Conservation (phyloP, 2,113 vertebrate genomes). For the Dicaeum eximium region DNA sequence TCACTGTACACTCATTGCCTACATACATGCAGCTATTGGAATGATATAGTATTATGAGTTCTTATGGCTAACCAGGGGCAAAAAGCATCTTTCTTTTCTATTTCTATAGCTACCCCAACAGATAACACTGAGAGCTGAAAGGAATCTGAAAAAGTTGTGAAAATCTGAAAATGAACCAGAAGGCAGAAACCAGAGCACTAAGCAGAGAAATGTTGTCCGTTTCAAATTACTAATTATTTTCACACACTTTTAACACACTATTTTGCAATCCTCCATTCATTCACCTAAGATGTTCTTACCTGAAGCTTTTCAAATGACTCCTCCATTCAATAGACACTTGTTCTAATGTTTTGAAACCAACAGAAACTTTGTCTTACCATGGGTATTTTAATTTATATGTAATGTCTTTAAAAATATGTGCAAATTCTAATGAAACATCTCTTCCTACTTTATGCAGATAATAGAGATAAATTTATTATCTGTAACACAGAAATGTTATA, state of each 20-base stretch:
- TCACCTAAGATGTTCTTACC: background rate
- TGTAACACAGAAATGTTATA: background rate
- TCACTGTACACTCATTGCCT: slow-evolving; percentile 18
- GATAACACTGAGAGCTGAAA: background rate
- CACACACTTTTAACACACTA: background rate
- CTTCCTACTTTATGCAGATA: background rate
- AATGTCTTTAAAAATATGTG: background rate
- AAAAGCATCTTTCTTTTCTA: slow-evolving; percentile 41
- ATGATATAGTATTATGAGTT: slow-evolving; percentile 64
- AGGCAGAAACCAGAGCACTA: background rate
- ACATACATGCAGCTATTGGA: slow-evolving; percentile 17
- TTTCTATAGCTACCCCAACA: background rate
- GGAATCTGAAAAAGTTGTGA: background rate
- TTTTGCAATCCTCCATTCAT: background rate
- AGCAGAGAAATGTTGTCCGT: background rate
- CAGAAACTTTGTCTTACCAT: background rate
- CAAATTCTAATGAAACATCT: background rate
- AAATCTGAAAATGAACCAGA: slow-evolving; percentile 11
- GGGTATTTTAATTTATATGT: background rate
- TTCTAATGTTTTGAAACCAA: background rate
- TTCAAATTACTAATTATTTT: slow-evolving; percentile 11
- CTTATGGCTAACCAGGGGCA: slow-evolving; percentile 63
- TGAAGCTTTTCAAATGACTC: background rate
- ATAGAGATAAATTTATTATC: background rate
- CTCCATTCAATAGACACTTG: background rate